These are phyloP conservation scores for Andrena praecox DNA, from an alignment of 2,888 invertebrate species.

Conservation along the genomic window DNA sequence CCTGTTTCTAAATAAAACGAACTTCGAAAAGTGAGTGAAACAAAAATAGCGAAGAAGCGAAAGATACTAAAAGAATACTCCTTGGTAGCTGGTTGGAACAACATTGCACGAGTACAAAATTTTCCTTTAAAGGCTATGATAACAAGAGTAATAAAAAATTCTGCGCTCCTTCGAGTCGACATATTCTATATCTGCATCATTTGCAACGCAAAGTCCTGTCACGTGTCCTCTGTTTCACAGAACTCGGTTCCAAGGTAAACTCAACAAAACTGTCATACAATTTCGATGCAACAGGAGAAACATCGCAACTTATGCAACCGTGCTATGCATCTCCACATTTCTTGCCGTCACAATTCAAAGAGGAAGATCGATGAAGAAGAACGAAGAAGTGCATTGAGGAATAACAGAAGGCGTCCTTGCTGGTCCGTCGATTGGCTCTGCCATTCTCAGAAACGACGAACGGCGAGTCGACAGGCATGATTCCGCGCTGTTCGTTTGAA, in stretches of 20 bases:
- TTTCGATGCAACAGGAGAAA: too few species aligned
- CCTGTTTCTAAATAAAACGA: neutral
- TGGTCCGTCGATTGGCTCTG: neutral
- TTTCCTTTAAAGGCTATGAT: neutral
- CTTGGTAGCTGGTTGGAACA: neutral
- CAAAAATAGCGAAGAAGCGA: neutral
- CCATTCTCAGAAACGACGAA: neutral
- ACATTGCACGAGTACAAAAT: neutral
- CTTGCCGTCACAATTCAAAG: too few species aligned
- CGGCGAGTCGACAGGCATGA: conserved; percentile 5
- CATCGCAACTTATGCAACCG: too few species aligned
- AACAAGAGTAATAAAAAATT: neutral
- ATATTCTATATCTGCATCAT: neutral
- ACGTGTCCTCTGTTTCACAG: neutral
- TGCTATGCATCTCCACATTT: too few species aligned
- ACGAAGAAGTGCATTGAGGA: neutral
- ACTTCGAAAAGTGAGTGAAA: neutral
- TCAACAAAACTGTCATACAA: neutral
- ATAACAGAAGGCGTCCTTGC: neutral
- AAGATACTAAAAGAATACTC: neutral
- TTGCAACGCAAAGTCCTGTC: neutral
- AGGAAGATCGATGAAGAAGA: neutral
- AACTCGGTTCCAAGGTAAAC: neutral
- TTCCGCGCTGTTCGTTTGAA: neutral
- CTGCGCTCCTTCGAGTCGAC: neutral